phyloP scores from a whole-genome alignment of 2,113 vertebrate species.

The Epinephelus fuscoguttatus region DNA sequence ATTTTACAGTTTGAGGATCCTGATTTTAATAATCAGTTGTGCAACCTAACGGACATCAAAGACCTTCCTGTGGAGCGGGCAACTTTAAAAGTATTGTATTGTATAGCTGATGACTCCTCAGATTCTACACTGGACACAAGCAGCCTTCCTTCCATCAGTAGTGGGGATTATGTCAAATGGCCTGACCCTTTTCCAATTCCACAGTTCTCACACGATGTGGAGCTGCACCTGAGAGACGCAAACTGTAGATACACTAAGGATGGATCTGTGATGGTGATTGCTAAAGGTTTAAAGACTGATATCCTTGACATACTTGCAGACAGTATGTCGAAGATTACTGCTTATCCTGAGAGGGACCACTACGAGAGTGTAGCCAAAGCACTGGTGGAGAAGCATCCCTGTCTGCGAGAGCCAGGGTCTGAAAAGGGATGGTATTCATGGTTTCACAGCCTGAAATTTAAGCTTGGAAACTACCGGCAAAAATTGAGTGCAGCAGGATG shows the following conservation, averaged over 20 bases:
- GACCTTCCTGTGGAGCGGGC: not conserved
- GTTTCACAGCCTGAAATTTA: conserved; percentile 12
- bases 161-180: no score
- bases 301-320: not conserved
- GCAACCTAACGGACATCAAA: conserved; percentile 1
- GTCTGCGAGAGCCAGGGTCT: not conserved
- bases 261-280: no score
- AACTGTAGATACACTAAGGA: no score
- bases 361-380: not conserved
- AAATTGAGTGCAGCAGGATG: conserved; percentile 7
- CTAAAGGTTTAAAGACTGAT: not conserved
- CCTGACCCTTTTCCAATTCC: no score
- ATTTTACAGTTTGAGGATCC: not conserved
- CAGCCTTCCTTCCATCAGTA: no score
- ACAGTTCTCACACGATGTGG: no score
- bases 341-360: not conserved
- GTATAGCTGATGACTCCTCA: not conserved
- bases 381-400: conserved; percentile 1
- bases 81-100: not conserved
- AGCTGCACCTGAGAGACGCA: no score
- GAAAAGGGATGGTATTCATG: not conserved
- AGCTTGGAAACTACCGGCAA: conserved; percentile 11
- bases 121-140: no score
- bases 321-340: not conserved
- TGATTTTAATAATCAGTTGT: not conserved